Conservation (phyloP, 1,140 invertebrate species). For the Eulimnadia texana region DNA sequence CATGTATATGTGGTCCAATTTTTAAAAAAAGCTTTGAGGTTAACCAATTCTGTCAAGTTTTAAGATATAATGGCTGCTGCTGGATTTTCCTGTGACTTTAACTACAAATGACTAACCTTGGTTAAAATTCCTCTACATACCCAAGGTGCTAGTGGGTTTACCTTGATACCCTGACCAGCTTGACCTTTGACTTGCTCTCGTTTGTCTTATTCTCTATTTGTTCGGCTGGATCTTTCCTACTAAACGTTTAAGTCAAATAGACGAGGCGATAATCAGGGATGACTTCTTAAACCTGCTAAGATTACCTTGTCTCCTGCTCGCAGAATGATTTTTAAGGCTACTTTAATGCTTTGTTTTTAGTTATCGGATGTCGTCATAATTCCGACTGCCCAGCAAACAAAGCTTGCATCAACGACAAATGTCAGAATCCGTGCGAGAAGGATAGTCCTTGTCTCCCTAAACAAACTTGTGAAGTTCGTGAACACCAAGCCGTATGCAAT, state of each 20-base stretch:
- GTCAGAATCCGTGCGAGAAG: conserved; percentile 50
- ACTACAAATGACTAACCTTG: too few species aligned
- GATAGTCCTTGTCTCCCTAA: conserved; percentile 21
- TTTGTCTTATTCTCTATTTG: too few species aligned
- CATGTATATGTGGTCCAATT: background rate
- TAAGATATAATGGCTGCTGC: too few species aligned
- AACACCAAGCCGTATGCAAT: conserved; percentile 60
- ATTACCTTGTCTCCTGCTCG: background rate
- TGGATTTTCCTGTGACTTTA: too few species aligned
- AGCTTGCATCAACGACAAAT: conserved; percentile 59
- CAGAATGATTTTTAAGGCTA: background rate
- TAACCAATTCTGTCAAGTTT: too few species aligned
- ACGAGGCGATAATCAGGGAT: background rate
- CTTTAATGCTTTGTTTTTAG: background rate
- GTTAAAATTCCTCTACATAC: too few species aligned
- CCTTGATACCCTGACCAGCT: too few species aligned
- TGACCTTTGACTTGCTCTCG: too few species aligned
- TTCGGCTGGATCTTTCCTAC: too few species aligned
- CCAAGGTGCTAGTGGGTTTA: too few species aligned
- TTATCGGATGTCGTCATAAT: conserved; percentile 44
- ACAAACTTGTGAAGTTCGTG: conserved; percentile 56
- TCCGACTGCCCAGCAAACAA: conserved; percentile 53
- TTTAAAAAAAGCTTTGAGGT: too few species aligned
- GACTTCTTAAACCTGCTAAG: background rate
- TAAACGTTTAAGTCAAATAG: too few species aligned